Conservation (phyloP, 2,113 vertebrate genomes). For the Pongo pygmaeus region DNA sequence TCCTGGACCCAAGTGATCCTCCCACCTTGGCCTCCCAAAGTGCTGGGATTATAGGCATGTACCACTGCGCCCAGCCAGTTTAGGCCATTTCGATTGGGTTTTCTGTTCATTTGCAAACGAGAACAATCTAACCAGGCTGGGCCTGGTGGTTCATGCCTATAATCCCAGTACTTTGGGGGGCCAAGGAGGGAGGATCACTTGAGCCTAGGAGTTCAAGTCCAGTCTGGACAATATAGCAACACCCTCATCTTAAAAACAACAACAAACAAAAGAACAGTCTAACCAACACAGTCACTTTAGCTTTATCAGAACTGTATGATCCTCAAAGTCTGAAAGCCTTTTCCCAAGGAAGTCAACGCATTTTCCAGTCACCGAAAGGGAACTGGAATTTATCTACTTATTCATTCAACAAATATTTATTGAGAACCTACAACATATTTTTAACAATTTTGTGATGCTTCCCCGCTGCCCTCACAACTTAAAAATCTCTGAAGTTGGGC, state of each 20-base stretch:
- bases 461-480: not conserved
- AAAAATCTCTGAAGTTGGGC: not conserved
- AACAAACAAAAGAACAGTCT: not conserved
- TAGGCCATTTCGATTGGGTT: not conserved
- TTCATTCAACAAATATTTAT: constrained; percentile 5
- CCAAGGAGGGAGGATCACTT: too few relatives aligned
- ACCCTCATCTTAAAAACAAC: too few relatives aligned
- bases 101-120: not conserved
- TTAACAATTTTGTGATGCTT: not conserved
- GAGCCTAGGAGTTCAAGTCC: too few relatives aligned
- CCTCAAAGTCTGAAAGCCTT: not conserved
- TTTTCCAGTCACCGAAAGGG: not conserved
- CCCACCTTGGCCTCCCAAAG: too few relatives aligned
- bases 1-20: too few relatives aligned
- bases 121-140: not conserved
- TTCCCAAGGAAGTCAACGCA: not conserved
- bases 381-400: not conserved
- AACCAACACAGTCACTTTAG: not conserved
- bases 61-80: not conserved
- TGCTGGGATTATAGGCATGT: too few relatives aligned
- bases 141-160: too few relatives aligned
- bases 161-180: too few relatives aligned
- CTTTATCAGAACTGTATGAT: not conserved
- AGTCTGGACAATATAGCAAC: too few relatives aligned
- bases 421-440: not conserved